A percentile compares a stretch with the other conserved stretches of the same genome.
Evolutionary conservation across 2,888 invertebrate species (phyloP).

Genomic region (Ochropleura plecta): DNA sequence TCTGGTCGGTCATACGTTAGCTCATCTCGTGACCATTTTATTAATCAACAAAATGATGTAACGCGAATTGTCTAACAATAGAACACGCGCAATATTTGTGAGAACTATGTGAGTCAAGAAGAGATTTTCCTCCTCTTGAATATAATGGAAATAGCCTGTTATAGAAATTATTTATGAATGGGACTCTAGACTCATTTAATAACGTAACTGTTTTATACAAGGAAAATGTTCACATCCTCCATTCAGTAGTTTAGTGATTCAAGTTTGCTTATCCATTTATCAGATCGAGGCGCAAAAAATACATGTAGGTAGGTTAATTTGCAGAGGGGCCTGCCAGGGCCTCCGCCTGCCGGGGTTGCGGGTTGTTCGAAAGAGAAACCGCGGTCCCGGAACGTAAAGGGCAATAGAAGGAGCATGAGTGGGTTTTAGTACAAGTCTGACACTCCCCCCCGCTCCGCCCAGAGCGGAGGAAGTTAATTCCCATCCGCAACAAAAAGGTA

Average conservation of each 20-base stretch:
- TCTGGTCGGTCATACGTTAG: too few species aligned
- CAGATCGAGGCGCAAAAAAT: neutral
- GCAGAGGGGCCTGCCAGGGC: too few species aligned
- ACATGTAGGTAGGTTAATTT: neutral
- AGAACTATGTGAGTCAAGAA: slow-evolving; percentile 11
- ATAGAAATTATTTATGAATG: slow-evolving; percentile 20
- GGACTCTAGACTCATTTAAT: neutral
- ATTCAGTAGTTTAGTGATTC: neutral
- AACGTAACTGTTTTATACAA: slow-evolving; percentile 18
- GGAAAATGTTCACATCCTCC: slow-evolving; percentile 19
- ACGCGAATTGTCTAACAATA: slow-evolving; percentile 28
- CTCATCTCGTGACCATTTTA: neutral
- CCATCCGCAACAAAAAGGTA: too few species aligned
- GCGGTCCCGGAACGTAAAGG: too few species aligned
- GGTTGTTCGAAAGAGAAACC: too few species aligned
- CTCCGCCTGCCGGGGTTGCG: too few species aligned
- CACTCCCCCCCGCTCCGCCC: too few species aligned
- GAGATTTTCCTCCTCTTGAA: slow-evolving; percentile 26
- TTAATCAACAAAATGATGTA: slow-evolving; percentile 30
- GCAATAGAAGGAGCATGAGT: too few species aligned
- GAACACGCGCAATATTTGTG: slow-evolving; percentile 11
- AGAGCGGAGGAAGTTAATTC: too few species aligned
- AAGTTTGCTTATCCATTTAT: neutral
- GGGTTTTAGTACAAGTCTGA: too few species aligned
- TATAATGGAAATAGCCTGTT: slow-evolving; percentile 17